Evolutionary conservation across 2,797 vertebrate genomes (phyloP).

Genomic region (Callimico goeldii): DNA sequence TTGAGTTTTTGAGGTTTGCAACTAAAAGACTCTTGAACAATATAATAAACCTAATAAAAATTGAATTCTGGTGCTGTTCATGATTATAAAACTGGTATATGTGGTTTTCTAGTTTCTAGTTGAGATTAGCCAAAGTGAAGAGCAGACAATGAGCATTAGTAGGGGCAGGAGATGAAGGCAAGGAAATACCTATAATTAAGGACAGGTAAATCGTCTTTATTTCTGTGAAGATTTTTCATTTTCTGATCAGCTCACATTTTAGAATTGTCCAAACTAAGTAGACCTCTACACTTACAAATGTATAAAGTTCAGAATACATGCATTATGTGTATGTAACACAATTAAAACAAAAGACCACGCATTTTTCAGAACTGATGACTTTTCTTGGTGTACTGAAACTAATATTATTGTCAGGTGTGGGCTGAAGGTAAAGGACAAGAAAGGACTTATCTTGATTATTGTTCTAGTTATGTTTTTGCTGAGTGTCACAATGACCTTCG

Average conservation of each 20-base stretch:
- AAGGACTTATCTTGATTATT: background rate
- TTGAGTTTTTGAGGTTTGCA: background rate
- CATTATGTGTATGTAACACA: background rate
- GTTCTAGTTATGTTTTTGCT: background rate
- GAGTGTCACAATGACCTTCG: background rate
- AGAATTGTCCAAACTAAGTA: background rate
- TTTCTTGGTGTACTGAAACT: background rate
- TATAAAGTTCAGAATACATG: background rate
- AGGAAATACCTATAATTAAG: background rate
- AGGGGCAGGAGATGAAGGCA: background rate
- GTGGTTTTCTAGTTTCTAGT: background rate
- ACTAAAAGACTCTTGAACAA: background rate
- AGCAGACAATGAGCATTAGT: background rate
- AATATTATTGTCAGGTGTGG: background rate
- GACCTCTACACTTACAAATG: background rate
- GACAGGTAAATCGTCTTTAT: background rate
- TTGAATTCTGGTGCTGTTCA: background rate
- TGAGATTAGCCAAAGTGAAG: background rate
- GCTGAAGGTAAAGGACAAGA: background rate
- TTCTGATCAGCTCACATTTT: constrained; percentile 1
- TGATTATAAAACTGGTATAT: background rate
- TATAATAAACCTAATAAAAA: background rate
- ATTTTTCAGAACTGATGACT: background rate
- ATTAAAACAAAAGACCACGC: background rate
- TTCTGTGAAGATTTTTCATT: background rate